Base-by-base conservation (phyloP, 2,797 vertebrate genomes). In the Stomatorhinus walkeri region DNA sequence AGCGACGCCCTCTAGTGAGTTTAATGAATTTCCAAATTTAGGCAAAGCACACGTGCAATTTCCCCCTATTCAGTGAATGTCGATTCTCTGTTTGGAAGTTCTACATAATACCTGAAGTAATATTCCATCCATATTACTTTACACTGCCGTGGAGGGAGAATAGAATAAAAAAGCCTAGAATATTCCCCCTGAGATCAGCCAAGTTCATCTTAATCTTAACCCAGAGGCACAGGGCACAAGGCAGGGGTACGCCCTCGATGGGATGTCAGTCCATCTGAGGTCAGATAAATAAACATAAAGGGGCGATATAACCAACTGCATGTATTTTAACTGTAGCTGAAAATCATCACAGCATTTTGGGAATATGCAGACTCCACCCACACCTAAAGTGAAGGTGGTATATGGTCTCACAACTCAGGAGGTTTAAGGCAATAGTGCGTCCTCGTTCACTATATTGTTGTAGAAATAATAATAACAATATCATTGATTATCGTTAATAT, bases 1-100 rank as follows among this genome's bases (percentile, higher is more conserved):
- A 68, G 87, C 12, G 19, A 87, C 56, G 87, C 87, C 87, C 56
- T 87, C 56, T 64, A 87, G 87, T 68, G 87, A 87, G 46, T 61
- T 16, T 12, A 61, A 14, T 24, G 61, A 87, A 87, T 43, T 87
- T 28, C 51, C 85, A 56, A 40, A 40, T 59, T 32, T 36, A 19
- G 32, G 51, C 10, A 40, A 85, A 85, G 12, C 83, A 28, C 7
- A 9, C 52, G 49, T 56, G 24, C 49, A 59, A 9, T 32, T 87
- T 12, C 48, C 28, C 28, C 7, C 16, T n/a, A 40, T 32, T 87
- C 28, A 9, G 52, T 54, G 52, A 56, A 59, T 52, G 22, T 85
- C 9, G 43, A 14, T 51, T 51, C 9, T 85, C 2, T 49, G 7
- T 40, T 81, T 46, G 7, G 36, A 46, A 22, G 76, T 40, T n/a